A percentile compares a stretch with the other conserved stretches of the same genome.
phyloP scores from a whole-genome alignment of 2,888 invertebrate species.

The Quadroppia sp. region DNA sequence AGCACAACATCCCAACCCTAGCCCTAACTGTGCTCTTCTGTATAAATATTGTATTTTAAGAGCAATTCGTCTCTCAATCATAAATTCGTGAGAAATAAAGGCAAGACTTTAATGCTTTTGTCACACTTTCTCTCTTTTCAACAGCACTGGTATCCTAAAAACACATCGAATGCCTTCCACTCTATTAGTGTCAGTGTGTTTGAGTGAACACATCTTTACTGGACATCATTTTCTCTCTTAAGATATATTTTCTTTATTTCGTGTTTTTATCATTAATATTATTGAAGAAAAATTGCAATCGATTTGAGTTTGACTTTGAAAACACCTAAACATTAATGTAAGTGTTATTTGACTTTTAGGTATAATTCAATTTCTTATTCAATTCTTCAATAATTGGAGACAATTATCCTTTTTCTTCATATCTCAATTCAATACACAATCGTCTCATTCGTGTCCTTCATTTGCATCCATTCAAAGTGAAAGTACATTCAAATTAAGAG shows the following conservation, averaged over 20 bases:
- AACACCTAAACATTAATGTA: neutral
- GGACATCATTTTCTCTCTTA: neutral
- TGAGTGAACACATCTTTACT: neutral
- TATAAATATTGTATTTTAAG: constrained; percentile 4
- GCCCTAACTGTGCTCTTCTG: neutral
- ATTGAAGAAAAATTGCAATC: neutral
- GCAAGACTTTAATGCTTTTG: neutral
- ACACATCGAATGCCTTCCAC: neutral
- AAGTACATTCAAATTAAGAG: no score
- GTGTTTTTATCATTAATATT: neutral
- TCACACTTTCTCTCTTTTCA: constrained; percentile 4
- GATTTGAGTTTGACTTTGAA: neutral
- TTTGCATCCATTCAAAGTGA: neutral
- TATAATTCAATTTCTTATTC: neutral
- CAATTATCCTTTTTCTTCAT: neutral
- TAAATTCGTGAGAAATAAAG: neutral
- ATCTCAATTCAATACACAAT: neutral
- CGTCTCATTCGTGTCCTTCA: neutral
- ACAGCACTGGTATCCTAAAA: neutral
- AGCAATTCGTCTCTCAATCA: neutral
- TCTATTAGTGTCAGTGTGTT: constrained; percentile 2
- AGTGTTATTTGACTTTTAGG: neutral
- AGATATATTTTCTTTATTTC: neutral
- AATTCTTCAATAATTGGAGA: neutral
- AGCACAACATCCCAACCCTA: neutral